Conservation (phyloP, 1,140 invertebrate genomes). For the Maniola jurtina region DNA sequence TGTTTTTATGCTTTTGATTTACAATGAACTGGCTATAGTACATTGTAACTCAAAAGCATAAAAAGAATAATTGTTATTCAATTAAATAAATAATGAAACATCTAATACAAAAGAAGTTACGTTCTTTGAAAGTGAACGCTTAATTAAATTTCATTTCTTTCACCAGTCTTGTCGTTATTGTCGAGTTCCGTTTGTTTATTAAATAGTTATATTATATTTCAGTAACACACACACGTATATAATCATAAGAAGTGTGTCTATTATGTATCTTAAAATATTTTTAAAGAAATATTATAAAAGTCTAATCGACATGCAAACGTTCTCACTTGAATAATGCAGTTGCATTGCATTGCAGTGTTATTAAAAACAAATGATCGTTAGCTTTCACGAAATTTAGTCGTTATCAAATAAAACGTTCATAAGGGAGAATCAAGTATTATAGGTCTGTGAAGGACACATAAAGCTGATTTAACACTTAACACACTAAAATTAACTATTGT, state of each 20-base stretch:
- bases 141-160: not conserved
- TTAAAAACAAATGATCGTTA: too few relatives aligned
- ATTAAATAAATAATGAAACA: not conserved
- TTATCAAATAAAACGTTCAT: too few relatives aligned
- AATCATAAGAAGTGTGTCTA: not conserved
- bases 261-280: not conserved
- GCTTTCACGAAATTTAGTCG: too few relatives aligned
- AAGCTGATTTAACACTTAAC: too few relatives aligned
- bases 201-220: not conserved
- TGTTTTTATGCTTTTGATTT: too few relatives aligned
- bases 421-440: too few relatives aligned
- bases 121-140: conserved; percentile 2
- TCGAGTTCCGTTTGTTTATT: not conserved
- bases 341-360: too few relatives aligned
- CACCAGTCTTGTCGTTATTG: not conserved
- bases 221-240: not conserved
- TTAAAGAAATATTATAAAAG: not conserved
- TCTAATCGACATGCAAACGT: not conserved
- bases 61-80: not conserved
- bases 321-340: not conserved
- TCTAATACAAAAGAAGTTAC: conserved; percentile 5
- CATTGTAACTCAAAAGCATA: not conserved
- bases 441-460: too few relatives aligned
- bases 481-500: too few relatives aligned
- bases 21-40: too few relatives aligned